Evolutionary conservation across 2,113 vertebrate species (phyloP), one percentile per base, ranked within the genome.

Genomic region (Chitala chitala): DNA sequence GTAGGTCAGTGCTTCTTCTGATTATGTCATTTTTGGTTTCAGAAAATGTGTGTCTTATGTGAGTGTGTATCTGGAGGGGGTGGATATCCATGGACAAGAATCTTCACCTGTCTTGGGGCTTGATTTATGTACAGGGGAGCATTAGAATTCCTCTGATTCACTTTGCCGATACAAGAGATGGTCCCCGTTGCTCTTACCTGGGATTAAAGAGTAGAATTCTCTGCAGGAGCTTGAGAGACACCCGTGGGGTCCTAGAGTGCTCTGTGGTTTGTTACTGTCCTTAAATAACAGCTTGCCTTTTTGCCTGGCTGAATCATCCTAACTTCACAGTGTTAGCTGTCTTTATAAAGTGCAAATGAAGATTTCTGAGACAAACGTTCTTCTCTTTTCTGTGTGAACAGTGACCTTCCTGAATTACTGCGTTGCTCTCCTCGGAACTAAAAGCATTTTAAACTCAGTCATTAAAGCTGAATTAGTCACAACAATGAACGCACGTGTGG

Each of bases 171-270:
- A 24, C 44, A n/a, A 40, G 40, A 66, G 63, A 66, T n/a, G 36
- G n/a, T 42, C 42, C 22, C 64, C 46, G 64, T 44, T 33, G 64
- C 38, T 26, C 40, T 33, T 22, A 40, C 44, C 64, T 44, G 64
- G 40, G 64, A 44, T 68, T 46, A 68, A 68, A 68, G 64, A 46
- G 64, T 24, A 22, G 40, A 68, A 46, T 68, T 68, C 64, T 68
- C 64, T 42, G 42, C 64, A 42, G 64, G 64, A 46, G 64, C 22
- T 42, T 38, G 42, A 24, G 40, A 68, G n/a, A 68, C 42, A 68
- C 64, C 64, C 46, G 64, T 26, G 64, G 64, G 38, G 5, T 46
- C 5, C 7, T 20, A 24, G n/a, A 68, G 64, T 10, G 40, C 40
- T 68, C n/a, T 12, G 59, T 36, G 59, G 17, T 33, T 63, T 29